Base-by-base conservation (phyloP, 2,113 vertebrate species). In the Zapus hudsonius region DNA sequence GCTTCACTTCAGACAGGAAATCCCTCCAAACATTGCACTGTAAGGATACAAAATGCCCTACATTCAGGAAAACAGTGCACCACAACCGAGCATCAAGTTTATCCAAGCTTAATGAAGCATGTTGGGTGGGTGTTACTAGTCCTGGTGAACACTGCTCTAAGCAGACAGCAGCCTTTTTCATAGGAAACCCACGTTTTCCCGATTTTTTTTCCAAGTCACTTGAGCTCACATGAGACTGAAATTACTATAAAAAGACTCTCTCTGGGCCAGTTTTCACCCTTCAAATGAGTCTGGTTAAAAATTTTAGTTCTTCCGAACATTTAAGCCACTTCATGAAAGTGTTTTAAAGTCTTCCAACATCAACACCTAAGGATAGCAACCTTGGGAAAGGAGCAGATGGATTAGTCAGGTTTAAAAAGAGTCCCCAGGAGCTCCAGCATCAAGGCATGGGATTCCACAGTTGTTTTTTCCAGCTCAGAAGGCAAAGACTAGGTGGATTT, bases 61-160 rank as follows among this genome's bases (percentile, higher is more conserved):
- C 92, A 61, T 94, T 69, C 42, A 95, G 94, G 95, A 96, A 97
- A 97, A 96, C 0, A 16, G 76, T 76, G 94, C 96, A 81, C 92
- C 87, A 73, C 87, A 61, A 96, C 93, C 97, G 92, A 95, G 94
- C n/a, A 59, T 96, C 92, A 87, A 86, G 92, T 97, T 97, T 95
- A 89, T 96, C 96, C 94, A 86, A 90, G 94, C 93, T 97, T 95
- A 97, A 96, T 95, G 96, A 92, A 66, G 91, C 94, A 5, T 96
- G 83, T 84, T 95, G 93, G 92, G 88, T 91, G 95, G 92, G 93
- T 94, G 97, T 94, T 96, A 97, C 91, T 31, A 69, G 44, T 83
- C 67, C 67, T 73, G 67, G 84, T 40, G 89, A 97, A 61, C n/a
- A 52, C 23, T 82, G 20, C 29, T 87, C 40, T 80, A 92, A 95